Evolutionary conservation across 2,888 invertebrate species (phyloP), one percentile per base, ranked within the genome.

Genomic region (Drosophila buzzatii): DNA sequence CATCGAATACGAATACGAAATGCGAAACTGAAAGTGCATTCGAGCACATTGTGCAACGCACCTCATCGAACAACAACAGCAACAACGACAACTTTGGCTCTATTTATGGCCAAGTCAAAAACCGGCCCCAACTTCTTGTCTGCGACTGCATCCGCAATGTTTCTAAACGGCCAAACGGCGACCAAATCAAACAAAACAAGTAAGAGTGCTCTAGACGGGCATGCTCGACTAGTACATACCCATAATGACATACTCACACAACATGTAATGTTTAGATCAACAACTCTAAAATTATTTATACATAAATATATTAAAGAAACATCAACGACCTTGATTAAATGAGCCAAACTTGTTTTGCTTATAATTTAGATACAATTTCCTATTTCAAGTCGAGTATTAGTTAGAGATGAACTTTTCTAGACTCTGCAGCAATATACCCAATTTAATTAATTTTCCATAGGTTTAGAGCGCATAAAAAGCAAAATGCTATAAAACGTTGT

Each of bases 121-220:
- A 85, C 88, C 85, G 85, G 85, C 79, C 83, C 81, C 85, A 81
- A 83, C 85, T 85, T 85, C 85, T 88, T 71, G 79, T 70, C 76
- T 67, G 62, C 37, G 73, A 76, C 87, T 85, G 85, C 85, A 85
- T 85, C 85, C 85, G 85, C 85, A 85, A 88, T 85, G 81, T 83
- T 86, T 83, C 83, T 83, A 84, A 83, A 70, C 79, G 79, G 76
- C 70, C 62, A 56, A 72, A n/a, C 65, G 66, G 51, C 74, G 65
- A 63, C 58, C 64, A 60, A 72, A 77, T 68, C 62, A 67, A 68
- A 66, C 56, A 41, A 61, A 75, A 58, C 55, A 18, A 41, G 55
- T 55, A 55, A 55, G 5, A 31, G 55, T 55, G 55, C 39, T 55
- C 55, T 41, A 41, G 9, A 14, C 41, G 27, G 27, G 27, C 12